A percentile compares a stretch with the other conserved stretches of the same genome.
Conservation (phyloP, 1,140 invertebrate genomes). For the Drosophila kurseongensis region DNA sequence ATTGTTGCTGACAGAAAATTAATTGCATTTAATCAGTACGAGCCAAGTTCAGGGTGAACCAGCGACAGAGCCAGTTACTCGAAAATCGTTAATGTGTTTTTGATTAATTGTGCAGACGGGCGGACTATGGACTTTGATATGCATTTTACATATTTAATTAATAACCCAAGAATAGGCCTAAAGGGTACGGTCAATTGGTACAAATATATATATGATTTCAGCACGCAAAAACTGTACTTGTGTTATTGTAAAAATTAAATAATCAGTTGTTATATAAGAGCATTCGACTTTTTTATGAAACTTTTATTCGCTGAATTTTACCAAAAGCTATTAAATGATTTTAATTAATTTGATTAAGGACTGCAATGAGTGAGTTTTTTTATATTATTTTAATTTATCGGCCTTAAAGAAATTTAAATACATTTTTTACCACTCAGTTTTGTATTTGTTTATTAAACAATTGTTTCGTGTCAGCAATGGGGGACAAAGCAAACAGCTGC, state of each 20-base stretch:
- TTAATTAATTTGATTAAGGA: conserved; percentile 62
- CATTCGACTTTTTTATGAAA: not conserved
- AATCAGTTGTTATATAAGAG: conserved; percentile 17
- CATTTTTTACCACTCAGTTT: conserved; percentile 8
- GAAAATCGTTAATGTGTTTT: conserved; percentile 61
- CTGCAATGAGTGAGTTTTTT: conserved; percentile 17
- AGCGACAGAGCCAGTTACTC: conserved; percentile 4
- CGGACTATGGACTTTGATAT: conserved; percentile 49
- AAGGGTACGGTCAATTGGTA: not conserved
- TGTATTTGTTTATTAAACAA: conserved; percentile 49
- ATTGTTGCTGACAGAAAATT: conserved; percentile 72
- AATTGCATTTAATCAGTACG: conserved; percentile 69
- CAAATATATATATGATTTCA: conserved; percentile 10
- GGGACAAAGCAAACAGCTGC: conserved; percentile 24
- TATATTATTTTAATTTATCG: conserved; percentile 3
- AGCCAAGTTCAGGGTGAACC: conserved; percentile 31
- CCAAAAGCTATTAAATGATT: conserved; percentile 27
- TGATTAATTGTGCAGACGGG: conserved; percentile 52
- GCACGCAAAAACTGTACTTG: not conserved
- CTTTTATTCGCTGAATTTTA: conserved; percentile 10
- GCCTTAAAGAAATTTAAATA: conserved; percentile 15
- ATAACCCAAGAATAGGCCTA: conserved; percentile 27
- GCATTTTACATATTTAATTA: conserved; percentile 58
- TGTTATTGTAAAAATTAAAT: conserved; percentile 9
- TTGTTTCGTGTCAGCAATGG: conserved; percentile 11